Percentiles rank a stretch among this genome's conserved stretches.
Evolutionary conservation across 2,797 vertebrate genomes (phyloP).

Genomic region (Sebastes umbrosus): DNA sequence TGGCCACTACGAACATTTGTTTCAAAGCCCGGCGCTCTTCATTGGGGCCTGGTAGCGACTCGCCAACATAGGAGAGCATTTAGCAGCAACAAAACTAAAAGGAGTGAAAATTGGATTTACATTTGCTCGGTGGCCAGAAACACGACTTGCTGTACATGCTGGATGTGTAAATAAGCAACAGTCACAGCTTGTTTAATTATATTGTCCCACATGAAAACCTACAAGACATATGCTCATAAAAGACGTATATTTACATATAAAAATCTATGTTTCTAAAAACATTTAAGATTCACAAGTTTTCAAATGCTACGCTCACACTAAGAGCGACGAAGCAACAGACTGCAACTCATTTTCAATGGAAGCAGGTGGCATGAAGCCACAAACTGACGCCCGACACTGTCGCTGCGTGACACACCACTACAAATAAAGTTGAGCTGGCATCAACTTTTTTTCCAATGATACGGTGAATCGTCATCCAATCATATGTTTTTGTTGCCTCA

Average conservation of each 20-base stretch:
- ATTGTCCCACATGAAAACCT: not conserved
- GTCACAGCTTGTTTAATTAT: not conserved
- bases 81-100: not conserved
- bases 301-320: not conserved
- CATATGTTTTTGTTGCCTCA: not conserved
- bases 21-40: too few species aligned
- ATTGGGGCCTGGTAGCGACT: too few species aligned
- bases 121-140: not conserved
- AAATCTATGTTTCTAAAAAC: not conserved
- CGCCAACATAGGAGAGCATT: not conserved
- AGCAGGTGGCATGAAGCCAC: not conserved
- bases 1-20: too few species aligned
- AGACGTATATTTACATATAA: not conserved
- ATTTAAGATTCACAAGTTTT: not conserved
- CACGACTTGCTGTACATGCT: not conserved
- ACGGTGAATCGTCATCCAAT: not conserved
- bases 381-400: not conserved
- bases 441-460: not conserved
- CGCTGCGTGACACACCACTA: not conserved
- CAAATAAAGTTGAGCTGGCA: too few species aligned
- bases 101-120: not conserved
- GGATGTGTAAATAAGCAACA: not conserved
- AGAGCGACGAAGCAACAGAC: not conserved
- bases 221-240: not conserved
- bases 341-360: not conserved